Base-by-base conservation (phyloP, 2,888 invertebrate genomes). In the Agrotis exclamationis region DNA sequence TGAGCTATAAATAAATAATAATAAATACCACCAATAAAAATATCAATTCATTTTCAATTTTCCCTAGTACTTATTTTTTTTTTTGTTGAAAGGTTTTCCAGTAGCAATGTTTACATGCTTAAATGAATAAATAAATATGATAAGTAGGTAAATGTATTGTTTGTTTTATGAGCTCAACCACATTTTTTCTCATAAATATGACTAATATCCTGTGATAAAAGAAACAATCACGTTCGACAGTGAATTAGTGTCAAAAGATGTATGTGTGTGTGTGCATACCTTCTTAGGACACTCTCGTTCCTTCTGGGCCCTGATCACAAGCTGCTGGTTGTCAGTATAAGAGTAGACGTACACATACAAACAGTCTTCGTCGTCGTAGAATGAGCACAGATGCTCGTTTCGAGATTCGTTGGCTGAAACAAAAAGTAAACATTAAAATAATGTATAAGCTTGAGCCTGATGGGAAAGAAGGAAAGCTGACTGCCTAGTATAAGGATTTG, bases 361-460 rank as follows among this genome's bases (percentile, higher is more conserved):
- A 91, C 99, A 99, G 88, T 99, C 98, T 78, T 99, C 98, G 81
- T 99, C 98, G 91, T 99, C 99, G 89, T 97, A 98, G 92, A 97
- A 98, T 68, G 97, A 97, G 93, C 99, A 99, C 76, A 97, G 93
- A 79, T 97, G 97, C 93, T 99, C 98, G 89, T 98, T 98, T 87
- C 97, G 97, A 73, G 97, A 97, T 90, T 98, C 98, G 89, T 98
- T 97, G 64, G 97, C 97, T 96, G 95, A 84, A 93, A 96, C 63
- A 87, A 87, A 72, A 67, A 3, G 39, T 1, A 51, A 66, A 28
- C 6, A 50, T 50, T 47, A 51, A 45, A 9, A 2, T 44, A 14
- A 24, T 57, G 16, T 16, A 13, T 13, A 11, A 33, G 18, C 11
- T 9, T n/a, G 33, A 4, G 33, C 33, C 33, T 33, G 7, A 33